Percentiles rank a stretch among this genome's conserved stretches.
Evolutionary conservation across 2,113 vertebrate species (phyloP).

Genomic region (Nycticorax nycticorax): DNA sequence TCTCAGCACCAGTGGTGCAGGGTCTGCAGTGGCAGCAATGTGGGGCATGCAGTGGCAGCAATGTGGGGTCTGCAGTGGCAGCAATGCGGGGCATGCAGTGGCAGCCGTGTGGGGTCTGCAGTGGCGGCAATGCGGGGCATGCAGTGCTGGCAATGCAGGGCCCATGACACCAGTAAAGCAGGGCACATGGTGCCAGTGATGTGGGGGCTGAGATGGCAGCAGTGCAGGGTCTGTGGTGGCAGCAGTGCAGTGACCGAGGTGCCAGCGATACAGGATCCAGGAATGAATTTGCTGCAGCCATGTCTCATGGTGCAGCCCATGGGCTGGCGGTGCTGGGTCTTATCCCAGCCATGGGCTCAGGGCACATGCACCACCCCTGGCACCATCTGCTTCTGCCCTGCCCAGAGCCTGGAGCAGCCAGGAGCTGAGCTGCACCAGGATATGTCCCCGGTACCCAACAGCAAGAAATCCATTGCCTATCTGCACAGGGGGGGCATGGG

Average conservation of each 20-base stretch:
- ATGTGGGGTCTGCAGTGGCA: no score
- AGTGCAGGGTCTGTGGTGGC: background rate
- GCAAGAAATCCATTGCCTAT: background rate
- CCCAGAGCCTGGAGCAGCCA: background rate
- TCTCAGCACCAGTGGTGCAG: no score
- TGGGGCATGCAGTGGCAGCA: no score
- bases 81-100: no score
- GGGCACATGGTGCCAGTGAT: background rate
- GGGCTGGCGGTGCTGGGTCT: background rate
- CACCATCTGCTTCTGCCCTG: background rate
- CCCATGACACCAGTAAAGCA: accelerated
- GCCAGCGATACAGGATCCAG: background rate
- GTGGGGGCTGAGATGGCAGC: background rate
- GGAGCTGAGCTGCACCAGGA: background rate
- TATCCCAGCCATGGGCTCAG: background rate
- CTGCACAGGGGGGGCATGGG: background rate
- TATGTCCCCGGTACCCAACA: background rate
- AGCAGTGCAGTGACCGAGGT: background rate
- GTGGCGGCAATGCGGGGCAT: background rate
- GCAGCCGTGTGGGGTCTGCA: no score
- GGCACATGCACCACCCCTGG: background rate
- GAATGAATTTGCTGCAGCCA: background rate
- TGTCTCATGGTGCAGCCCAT: background rate
- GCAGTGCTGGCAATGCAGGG: background rate
- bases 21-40: no score